Base-by-base conservation (phyloP, 2,797 vertebrate species). In the Semotilus atromaculatus region DNA sequence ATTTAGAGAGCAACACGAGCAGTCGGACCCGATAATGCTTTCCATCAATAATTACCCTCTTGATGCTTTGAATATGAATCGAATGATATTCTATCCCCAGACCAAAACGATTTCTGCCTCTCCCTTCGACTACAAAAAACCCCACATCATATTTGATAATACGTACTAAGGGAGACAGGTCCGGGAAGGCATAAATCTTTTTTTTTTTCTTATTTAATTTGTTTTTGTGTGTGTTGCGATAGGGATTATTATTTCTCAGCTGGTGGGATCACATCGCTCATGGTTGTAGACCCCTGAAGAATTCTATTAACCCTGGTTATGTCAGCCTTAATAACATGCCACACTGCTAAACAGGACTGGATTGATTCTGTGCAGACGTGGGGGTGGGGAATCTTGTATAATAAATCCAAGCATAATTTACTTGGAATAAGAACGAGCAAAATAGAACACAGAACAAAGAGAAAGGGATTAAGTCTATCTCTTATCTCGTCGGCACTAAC, bases 301-400 rank as follows among this genome's bases (percentile, higher is more conserved):
- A 93, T 94, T 94, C 91, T 91, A 94, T 93, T 94, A 94, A 92
- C 93, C 92, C 92, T 90, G 90, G 90, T 93, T 92, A 92, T 92
- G 92, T 92, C 91, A 90, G 80, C 76, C 88, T 91, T 92, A 93
- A 94, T 93, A 93, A 93, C 90, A 91, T 90, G 88, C 90, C 91
- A 93, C 86, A 90, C 89, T 89, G 88, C 90, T 92, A 91, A 93
- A 91, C 88, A 91, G 89, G 90, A 85, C 26, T 34, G 86, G 90
- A 84, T 82, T 93, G 87, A 92, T 88, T 90, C 85, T 74, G 88
- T 77, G 88, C 58, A 58, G 53, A 73, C 67, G 72, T 75, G 82
- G 86, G 86, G 82, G 86, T 55, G 73, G 86, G 89, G 67, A 78
- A 72, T 51, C 40, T 67, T 58, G 75, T 88, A 86, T 88, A 90